phyloP scores from a whole-genome alignment of 1,140 invertebrate species.

The Macrosteles quadrilineatus region DNA sequence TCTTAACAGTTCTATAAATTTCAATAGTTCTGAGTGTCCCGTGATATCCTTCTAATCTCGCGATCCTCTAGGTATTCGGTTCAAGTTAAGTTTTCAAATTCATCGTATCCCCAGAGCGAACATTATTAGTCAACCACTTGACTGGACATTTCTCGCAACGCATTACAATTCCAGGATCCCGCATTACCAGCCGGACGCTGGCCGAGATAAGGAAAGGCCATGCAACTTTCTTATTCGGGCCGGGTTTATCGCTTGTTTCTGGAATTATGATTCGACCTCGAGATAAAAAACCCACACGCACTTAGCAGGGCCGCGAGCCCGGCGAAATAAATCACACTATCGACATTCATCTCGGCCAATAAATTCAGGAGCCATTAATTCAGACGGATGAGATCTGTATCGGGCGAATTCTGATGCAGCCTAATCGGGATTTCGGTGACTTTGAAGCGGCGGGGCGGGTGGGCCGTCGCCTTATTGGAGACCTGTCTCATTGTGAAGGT shows the following conservation, averaged over 20 bases:
- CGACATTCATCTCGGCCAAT: conserved; percentile 13
- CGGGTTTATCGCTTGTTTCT: conserved; percentile 8
- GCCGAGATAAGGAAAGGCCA: too few species aligned
- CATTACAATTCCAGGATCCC: too few species aligned
- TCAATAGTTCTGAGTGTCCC: too few species aligned
- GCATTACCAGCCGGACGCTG: too few species aligned
- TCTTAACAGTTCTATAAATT: too few species aligned
- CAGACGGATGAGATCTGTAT: conserved; percentile 1
- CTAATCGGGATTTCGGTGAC: conserved; percentile 26
- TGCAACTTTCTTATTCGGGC: background rate
- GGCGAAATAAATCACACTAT: conserved; percentile 19
- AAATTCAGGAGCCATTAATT: conserved; percentile 27
- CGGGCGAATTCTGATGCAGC: conserved; percentile 7
- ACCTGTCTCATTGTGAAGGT: conserved; percentile 10
- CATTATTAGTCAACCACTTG: too few species aligned
- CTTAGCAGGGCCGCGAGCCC: background rate
- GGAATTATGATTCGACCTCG: conserved; percentile 16
- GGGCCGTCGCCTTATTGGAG: background rate
- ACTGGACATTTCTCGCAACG: too few species aligned
- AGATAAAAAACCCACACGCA: conserved; percentile 25
- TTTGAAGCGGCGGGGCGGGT: conserved; percentile 11
- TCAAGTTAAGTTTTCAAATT: too few species aligned
- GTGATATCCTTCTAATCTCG: too few species aligned
- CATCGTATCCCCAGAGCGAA: too few species aligned
- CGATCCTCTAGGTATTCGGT: too few species aligned